Evolutionary conservation across 2,888 invertebrate genomes (phyloP), one percentile per base, ranked within the genome.

Genomic region (Terebella lapidaria): DNA sequence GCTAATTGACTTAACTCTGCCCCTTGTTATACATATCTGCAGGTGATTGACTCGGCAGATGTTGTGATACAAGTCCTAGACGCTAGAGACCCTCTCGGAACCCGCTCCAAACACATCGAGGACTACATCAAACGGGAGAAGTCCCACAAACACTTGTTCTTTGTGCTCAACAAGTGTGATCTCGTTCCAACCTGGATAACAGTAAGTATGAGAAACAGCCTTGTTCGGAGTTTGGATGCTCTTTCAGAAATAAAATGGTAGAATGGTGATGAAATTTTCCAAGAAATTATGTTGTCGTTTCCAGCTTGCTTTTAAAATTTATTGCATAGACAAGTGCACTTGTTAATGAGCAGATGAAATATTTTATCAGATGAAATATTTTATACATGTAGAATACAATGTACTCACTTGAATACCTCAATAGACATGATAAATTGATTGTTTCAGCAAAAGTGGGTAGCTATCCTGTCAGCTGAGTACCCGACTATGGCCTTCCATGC

Each of bases 401-500:
- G 10, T 35, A 35, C 10, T 35, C 42, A 35, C n/a, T 35, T 35
- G 10, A n/a, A 10, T 15, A 15, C 10, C 10, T 35, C n/a, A 35
- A 35, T 35, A 35, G n/a, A 35, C n/a, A n/a, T n/a, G n/a, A n/a
- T n/a, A 20, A 49, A n/a, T 1, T 24, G 1, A n/a, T 2, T 56
- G 22, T 56, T 47, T 57, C 71, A 84, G 67, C 94, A 97, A 81
- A 86, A 93, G 65, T 99, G 99, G 99, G 92, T 99, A 0, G 90
- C 91, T 15, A 89, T 93, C 71, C 84, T 99, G 5, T 96, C 94
- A 77, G 84, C 89, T 18, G 95, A 97, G 78, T 93, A 94, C 81
- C 99, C 99, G 3, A 99, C 99, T 0, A 86, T 99, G 71, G 97
- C 97, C 0, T 99, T 99, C 78, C 96, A 97, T 82, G 95, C 99